Base-by-base conservation (phyloP, 1,140 invertebrate genomes). In the Homalodisca vitripennis region DNA sequence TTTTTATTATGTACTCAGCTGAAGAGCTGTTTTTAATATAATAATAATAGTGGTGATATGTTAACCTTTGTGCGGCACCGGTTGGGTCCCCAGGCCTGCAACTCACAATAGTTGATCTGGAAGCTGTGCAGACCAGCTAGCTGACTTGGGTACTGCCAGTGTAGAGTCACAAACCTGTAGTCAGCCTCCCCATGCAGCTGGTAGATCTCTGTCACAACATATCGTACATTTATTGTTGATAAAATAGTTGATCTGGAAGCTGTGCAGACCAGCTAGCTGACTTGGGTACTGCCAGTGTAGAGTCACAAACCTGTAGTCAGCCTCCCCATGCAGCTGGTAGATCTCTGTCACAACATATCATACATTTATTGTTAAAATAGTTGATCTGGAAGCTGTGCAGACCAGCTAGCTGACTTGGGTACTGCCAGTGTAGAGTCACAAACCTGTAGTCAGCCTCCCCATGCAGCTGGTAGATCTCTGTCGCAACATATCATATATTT, bases 51-150 rank as follows among this genome's bases (percentile, higher is more conserved):
- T n/a, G n/a, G n/a, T n/a, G n/a, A n/a, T n/a, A n/a, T n/a, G n/a
- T n/a, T n/a, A 6, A 88, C 86, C 78, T 89, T 88, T 20, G 85
- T 85, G 71, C 86, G 81, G 78, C 89, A 92, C 53, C 89, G 81
- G 73, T 90, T 87, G n/a, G 85, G 82, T 47, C 89, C 89, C 87
- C 87, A 90, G 17, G 86, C 83, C 77, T 91, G 89, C 69, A 90
- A 77, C 78, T 91, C 89, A 77, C 89, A 92, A 77, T 89, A 91
- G 73, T 86, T 83, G 20, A 91, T 83, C 76, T 86, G 84, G 78
- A 90, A 90, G 29, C 77, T 78, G 69, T 77, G 72, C 20, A 72
- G 63, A 24, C 73, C 71, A 24, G 72, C 67, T 48, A 67, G 67
- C 75, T 75, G 71, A 2, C 75, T 80, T 3, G 80, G 69, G 70